Evolutionary conservation across 2,797 vertebrate species (phyloP).

Genomic region (Myripristis murdjan): DNA sequence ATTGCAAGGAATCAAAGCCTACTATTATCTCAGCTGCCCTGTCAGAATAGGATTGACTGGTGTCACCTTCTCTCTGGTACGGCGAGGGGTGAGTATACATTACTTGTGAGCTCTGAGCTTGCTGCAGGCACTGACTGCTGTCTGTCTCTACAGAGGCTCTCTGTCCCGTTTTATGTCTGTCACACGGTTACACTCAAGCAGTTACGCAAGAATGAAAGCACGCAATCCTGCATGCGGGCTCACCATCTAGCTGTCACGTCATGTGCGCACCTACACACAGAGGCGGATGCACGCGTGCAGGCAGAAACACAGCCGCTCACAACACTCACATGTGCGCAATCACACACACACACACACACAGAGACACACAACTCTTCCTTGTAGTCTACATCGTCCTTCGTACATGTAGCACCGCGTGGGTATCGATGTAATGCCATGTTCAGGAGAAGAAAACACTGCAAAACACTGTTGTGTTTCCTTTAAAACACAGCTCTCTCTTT

Average conservation of each 20-base stretch:
- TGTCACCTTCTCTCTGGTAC: slow-evolving; percentile 83
- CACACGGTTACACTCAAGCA: slow-evolving; percentile 55
- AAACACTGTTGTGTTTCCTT: slow-evolving; percentile 20
- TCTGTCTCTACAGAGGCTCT: slow-evolving; percentile 74
- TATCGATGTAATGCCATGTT: slow-evolving; percentile 17
- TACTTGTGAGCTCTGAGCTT: slow-evolving; percentile 79
- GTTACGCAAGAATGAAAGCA: slow-evolving; percentile 63
- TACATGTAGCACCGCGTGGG: slow-evolving; percentile 41
- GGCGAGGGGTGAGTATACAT: slow-evolving; percentile 74
- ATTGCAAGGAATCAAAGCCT: slow-evolving; percentile 82
- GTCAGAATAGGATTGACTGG: slow-evolving; percentile 82
- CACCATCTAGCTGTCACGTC: slow-evolving; percentile 24
- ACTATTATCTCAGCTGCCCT: slow-evolving; percentile 83
- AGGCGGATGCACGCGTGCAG: background rate
- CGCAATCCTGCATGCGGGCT: slow-evolving; percentile 37
- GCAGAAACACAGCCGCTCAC: background rate
- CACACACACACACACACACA: background rate
- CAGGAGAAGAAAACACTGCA: background rate
- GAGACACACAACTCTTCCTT: background rate
- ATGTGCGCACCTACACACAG: slow-evolving; percentile 5
- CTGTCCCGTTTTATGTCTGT: slow-evolving; percentile 76
- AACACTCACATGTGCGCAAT: background rate
- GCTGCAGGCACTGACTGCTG: slow-evolving; percentile 82
- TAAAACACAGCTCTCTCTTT: slow-evolving; percentile 28
- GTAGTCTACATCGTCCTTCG: slow-evolving; percentile 19